Percentiles rank a stretch among this genome's conserved stretches.
Conservation (phyloP, 2,797 vertebrate genomes). For the Protonibea diacanthus region DNA sequence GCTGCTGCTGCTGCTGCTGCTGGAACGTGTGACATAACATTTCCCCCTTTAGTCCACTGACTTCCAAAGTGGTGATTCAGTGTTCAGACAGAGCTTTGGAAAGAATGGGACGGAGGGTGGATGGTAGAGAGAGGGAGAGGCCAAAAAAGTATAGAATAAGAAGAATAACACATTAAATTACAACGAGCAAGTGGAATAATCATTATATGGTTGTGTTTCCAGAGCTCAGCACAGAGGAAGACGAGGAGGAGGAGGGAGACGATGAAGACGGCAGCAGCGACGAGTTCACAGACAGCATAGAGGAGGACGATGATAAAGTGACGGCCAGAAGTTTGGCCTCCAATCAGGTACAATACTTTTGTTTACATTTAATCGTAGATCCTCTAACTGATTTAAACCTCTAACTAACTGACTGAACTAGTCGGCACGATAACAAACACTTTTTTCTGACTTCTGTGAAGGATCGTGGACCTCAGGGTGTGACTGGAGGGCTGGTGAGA, state of each 20-base stretch:
- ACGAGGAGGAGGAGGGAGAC: conserved; percentile 79
- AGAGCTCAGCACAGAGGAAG: conserved; percentile 85
- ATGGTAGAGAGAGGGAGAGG: conserved; percentile 11
- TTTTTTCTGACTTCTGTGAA: conserved; percentile 39
- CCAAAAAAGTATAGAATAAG: neutral
- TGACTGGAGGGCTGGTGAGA: conserved; percentile 53
- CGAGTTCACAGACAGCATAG: conserved; percentile 88
- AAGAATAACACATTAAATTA: conserved; percentile 1
- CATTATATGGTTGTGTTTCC: conserved; percentile 66
- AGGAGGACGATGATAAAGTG: conserved; percentile 84
- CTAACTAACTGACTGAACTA: neutral
- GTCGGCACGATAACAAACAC: neutral
- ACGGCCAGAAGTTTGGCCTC: conserved; percentile 70
- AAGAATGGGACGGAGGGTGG: conserved; percentile 36
- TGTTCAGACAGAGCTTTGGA: conserved; percentile 31
- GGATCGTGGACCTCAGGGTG: conserved; percentile 31
- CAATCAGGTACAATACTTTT: conserved; percentile 67
- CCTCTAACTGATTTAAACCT: neutral
- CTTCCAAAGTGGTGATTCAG: conserved; percentile 66
- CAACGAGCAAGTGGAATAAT: conserved; percentile 23
- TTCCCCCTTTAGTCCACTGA: conserved; percentile 73
- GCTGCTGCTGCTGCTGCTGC: too few relatives aligned
- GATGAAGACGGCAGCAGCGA: conserved; percentile 82
- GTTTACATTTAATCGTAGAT: neutral
- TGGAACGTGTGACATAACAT: conserved; percentile 73